phyloP scores from a whole-genome alignment of 2,113 vertebrate species.

The Castor canadensis region DNA sequence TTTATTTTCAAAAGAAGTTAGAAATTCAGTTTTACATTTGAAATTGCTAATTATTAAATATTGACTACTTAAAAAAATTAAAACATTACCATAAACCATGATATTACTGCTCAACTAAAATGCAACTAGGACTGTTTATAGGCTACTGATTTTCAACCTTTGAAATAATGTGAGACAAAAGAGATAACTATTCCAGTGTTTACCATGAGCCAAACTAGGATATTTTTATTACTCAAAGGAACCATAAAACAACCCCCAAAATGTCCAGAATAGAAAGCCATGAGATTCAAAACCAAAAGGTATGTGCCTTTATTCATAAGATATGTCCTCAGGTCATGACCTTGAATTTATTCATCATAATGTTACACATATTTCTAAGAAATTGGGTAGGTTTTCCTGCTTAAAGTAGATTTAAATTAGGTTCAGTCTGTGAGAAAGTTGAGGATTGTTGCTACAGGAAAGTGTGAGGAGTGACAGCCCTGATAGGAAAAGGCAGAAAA shows the following conservation, averaged over 20 bases:
- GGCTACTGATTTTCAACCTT: not conserved
- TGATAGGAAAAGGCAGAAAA: constrained; percentile 42
- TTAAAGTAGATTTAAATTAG: constrained; percentile 60
- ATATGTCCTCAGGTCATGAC: not conserved
- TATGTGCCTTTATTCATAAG: constrained; percentile 18
- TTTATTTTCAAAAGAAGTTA: not conserved
- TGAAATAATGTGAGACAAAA: not conserved
- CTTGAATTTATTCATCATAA: constrained; percentile 28
- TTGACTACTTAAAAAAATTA: not conserved
- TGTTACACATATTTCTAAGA: constrained; percentile 27
- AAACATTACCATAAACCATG: not conserved
- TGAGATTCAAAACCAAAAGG: not conserved
- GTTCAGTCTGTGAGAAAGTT: constrained; percentile 48
- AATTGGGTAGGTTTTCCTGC: constrained; percentile 15
- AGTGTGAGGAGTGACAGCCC: not conserved
- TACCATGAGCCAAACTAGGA: not conserved
- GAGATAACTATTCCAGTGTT: not conserved
- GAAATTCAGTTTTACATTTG: not conserved
- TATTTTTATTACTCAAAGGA: not conserved
- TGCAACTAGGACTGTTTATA: not conserved
- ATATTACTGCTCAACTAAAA: not conserved
- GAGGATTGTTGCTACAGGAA: constrained; percentile 23
- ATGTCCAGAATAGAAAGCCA: not conserved
- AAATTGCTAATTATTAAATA: not conserved
- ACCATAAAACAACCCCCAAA: not conserved